These are phyloP conservation scores for Coracias cyanogaster DNA, from an alignment of 2,797 vertebrate species.

Conservation along the genomic window DNA sequence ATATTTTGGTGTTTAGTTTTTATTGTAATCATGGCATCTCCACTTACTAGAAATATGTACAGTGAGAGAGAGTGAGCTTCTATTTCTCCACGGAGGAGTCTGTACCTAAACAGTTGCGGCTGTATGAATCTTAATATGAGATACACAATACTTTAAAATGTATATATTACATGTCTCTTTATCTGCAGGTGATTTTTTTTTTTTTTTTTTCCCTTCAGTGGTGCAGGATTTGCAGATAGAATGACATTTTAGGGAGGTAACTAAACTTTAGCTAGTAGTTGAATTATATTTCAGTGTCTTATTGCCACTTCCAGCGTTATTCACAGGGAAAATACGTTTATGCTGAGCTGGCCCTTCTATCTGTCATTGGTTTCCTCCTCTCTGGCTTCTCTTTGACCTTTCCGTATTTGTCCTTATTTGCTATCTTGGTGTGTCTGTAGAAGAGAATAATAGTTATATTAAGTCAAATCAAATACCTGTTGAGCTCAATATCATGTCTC, in stretches of 20 bases:
- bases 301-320: neutral
- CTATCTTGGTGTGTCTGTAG: neutral
- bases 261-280: neutral
- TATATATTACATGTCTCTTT: neutral
- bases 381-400: constrained; percentile 34
- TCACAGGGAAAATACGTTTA: neutral
- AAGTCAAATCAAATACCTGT: constrained; percentile 47
- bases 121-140: neutral
- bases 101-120: neutral
- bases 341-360: constrained; percentile 25
- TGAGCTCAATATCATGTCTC: constrained; percentile 22
- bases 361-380: neutral
- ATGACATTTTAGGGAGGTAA: neutral
- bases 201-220: neutral
- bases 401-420: constrained; percentile 23
- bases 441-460: constrained; percentile 34
- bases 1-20: neutral
- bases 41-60: neutral
- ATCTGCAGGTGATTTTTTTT: neutral
- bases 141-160: neutral
- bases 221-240: neutral
- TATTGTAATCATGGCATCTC: neutral
- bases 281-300: constrained; percentile 11
- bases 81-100: neutral
- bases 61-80: neutral